Base-by-base conservation (phyloP, 2,797 vertebrate species). In the Ctenochaetus hawaiiensis region DNA sequence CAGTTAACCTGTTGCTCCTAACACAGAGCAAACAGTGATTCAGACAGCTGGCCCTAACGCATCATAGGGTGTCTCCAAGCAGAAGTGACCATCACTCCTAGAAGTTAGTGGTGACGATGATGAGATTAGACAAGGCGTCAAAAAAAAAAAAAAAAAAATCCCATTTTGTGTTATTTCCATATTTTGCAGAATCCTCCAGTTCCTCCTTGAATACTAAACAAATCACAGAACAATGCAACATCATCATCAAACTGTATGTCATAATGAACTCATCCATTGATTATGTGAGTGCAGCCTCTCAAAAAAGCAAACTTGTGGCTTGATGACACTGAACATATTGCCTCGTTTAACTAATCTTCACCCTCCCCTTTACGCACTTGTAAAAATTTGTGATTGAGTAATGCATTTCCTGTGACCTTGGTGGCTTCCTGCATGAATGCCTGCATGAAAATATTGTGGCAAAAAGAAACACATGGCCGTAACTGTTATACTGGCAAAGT, bases 381-480 rank as follows among this genome's bases (percentile, higher is more conserved):
- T 67, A 83, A 92, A 93, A 88, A 67, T 91, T 77, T 77, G 22
- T 58, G 83, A 90, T 95, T 95, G 91, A 90, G 93, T 93, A 93
- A 95, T 68, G 52, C 70, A 47, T 70, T 92, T 93, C 91, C 92
- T 91, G 84, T 87, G 71, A 87, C 72, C 71, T 44, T 80, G 72
- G 52, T 45, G 47, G 68, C 86, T 94, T 93, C 90, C 92, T 92
- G 83, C 48, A 10, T 4, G 10, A 62, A 51, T 57, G 23, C 2
- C 44, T 45, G 23, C 68, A 70, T 67, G 22, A 77, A 69, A 77
- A 75, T 63, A 75, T 66, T 80, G 39, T 14, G 54, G 34, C 54
- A 64, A 20, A 67, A 72, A 23, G 5, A 56, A 23, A 45, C 10
- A 10, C 14, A 9, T 2, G 5, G 26, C 5, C 39, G 0, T 20